Conservation (phyloP, 2,888 invertebrate species). For the Nasonia oneida region DNA sequence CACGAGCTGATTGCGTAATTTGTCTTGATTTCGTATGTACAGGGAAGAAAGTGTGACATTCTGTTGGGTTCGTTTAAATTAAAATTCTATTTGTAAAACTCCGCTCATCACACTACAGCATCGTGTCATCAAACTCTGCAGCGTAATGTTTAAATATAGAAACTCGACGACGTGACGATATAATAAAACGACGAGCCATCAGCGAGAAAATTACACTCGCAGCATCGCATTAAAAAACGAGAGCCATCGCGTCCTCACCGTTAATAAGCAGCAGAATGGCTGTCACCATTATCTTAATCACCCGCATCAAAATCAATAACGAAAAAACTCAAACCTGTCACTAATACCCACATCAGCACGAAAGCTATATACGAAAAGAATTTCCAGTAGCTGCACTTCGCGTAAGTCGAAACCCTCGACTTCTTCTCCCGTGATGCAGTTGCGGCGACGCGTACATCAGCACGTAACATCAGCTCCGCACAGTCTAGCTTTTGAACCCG, state of each 20-base stretch:
- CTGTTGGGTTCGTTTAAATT: no score
- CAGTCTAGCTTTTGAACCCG: slow-evolving; percentile 21
- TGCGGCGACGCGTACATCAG: neutral
- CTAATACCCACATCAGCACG: no score
- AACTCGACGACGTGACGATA: neutral
- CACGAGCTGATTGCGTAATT: no score
- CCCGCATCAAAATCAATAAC: neutral
- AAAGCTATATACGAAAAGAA: no score
- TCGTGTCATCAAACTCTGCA: neutral
- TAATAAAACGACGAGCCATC: neutral
- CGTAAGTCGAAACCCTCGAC: neutral
- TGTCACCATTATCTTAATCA: neutral
- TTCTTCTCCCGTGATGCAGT: neutral
- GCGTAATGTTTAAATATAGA: neutral
- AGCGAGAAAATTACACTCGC: neutral
- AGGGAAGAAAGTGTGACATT: neutral
- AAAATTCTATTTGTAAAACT: no score
- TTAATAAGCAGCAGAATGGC: neutral
- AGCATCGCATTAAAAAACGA: neutral
- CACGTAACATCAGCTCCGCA: neutral
- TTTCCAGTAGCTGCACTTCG: no score
- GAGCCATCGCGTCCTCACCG: neutral
- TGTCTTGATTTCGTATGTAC: neutral
- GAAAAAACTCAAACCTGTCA: neutral
- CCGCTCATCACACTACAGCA: no score